Evolutionary conservation across 2,113 vertebrate species (phyloP).

Genomic region (Tor tambroides): DNA sequence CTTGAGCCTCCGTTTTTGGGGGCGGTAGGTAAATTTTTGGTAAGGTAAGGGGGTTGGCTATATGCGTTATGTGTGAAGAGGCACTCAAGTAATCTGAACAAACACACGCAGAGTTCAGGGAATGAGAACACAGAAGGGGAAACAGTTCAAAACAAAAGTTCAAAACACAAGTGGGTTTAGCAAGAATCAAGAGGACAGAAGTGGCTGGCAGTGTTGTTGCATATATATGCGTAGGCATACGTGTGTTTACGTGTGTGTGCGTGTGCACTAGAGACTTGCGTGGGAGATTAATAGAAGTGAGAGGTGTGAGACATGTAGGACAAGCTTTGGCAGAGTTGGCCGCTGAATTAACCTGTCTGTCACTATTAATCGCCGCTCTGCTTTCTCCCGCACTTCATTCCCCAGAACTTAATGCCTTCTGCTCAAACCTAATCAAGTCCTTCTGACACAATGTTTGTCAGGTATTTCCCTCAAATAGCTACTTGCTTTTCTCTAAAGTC

Average conservation of each 20-base stretch:
- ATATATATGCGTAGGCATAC: slow-evolving; percentile 40
- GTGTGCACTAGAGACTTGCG: slow-evolving; percentile 30
- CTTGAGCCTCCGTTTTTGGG: slow-evolving; percentile 21
- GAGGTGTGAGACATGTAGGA: slow-evolving; percentile 47
- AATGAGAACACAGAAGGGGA: slow-evolving; percentile 21
- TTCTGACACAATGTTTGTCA: slow-evolving; percentile 4
- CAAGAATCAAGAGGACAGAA: slow-evolving; percentile 34
- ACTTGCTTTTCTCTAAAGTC: neutral
- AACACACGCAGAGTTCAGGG: slow-evolving; percentile 26
- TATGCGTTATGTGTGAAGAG: slow-evolving; percentile 30
- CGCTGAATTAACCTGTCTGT: slow-evolving; percentile 67
- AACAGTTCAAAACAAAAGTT: slow-evolving; percentile 23
- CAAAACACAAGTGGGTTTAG: slow-evolving; percentile 35
- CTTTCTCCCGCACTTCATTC: slow-evolving; percentile 57
- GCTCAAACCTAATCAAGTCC: slow-evolving; percentile 21
- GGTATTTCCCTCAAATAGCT: slow-evolving; percentile 14
- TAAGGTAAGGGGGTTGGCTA: neutral
- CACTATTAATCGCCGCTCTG: slow-evolving; percentile 61
- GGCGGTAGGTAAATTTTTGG: neutral
- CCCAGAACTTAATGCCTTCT: slow-evolving; percentile 54
- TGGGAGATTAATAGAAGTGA: slow-evolving; percentile 64
- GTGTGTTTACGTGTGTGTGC: slow-evolving; percentile 32
- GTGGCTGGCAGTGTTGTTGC: neutral
- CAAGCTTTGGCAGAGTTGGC: slow-evolving; percentile 57
- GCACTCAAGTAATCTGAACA: slow-evolving; percentile 60